A percentile compares a stretch with the other conserved stretches of the same genome.
These are phyloP conservation scores for Corythaixoides concolor DNA, from an alignment of 2,113 vertebrate genomes.

Conservation along the genomic window DNA sequence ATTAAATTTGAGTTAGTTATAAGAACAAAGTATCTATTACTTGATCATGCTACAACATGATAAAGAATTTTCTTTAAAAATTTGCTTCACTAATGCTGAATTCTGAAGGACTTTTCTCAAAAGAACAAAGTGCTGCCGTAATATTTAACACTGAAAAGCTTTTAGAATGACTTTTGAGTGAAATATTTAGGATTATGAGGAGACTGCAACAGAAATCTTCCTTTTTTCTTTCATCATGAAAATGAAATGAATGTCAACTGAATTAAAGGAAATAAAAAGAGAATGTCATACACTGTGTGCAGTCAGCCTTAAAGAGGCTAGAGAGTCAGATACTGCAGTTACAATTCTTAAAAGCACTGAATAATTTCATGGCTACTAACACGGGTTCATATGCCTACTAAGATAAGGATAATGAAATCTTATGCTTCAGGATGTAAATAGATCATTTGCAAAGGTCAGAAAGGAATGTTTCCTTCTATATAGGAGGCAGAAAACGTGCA, in stretches of 20 bases:
- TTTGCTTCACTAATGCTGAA: neutral
- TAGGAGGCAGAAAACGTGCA: neutral
- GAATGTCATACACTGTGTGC: constrained; percentile 14
- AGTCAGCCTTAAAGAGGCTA: constrained; percentile 27
- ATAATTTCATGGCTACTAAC: constrained; percentile 34
- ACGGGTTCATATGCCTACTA: neutral
- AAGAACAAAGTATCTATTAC: neutral
- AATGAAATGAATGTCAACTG: constrained; percentile 44
- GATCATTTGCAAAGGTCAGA: constrained; percentile 19
- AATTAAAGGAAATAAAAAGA: constrained; percentile 52
- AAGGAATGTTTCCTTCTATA: neutral
- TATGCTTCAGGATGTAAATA: neutral
- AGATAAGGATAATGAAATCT: constrained; percentile 16
- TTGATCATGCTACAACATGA: neutral
- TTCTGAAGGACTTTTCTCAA: neutral
- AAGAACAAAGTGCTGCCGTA: neutral
- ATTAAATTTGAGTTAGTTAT: neutral
- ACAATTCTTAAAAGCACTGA: constrained; percentile 14
- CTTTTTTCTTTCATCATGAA: constrained; percentile 26
- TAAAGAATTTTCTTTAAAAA: neutral
- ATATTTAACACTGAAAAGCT: neutral
- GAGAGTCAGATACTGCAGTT: neutral
- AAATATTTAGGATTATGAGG: constrained; percentile 33
- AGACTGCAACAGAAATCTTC: neutral
- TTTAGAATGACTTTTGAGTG: neutral